Percentiles rank a stretch among this genome's conserved stretches.
Evolutionary conservation across 2,113 vertebrate species (phyloP).

Genomic region (Zootoca vivipara): DNA sequence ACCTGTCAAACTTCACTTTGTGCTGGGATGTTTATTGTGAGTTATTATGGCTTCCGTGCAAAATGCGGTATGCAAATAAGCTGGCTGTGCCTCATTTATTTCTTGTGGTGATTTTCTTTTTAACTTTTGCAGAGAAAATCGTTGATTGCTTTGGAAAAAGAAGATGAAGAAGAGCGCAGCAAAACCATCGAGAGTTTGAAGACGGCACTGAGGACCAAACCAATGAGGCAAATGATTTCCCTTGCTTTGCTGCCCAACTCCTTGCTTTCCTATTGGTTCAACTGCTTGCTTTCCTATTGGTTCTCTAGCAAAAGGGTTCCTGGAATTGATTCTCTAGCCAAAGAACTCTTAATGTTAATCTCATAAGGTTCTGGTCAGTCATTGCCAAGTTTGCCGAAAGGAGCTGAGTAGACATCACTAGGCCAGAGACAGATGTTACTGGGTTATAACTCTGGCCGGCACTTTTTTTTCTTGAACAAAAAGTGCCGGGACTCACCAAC

Average conservation of each 20-base stretch:
- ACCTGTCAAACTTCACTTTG: background rate
- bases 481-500: too few relatives aligned
- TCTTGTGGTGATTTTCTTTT: slow-evolving; percentile 20
- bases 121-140: slow-evolving; percentile 87
- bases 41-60: background rate
- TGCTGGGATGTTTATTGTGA: background rate
- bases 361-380: background rate
- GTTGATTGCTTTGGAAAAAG: slow-evolving; percentile 92
- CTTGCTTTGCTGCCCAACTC: slow-evolving; percentile 10
- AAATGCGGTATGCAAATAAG: background rate
- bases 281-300: slow-evolving; percentile 11
- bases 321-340: background rate
- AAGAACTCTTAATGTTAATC: background rate
- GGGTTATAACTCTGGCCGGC: too few relatives aligned
- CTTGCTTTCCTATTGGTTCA: slow-evolving; percentile 3
- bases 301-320: background rate
- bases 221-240: slow-evolving; percentile 87
- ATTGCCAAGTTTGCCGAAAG: background rate
- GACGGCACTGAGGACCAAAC: slow-evolving; percentile 95
- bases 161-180: slow-evolving; percentile 96
- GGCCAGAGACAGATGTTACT: too few relatives aligned
- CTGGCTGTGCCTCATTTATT: background rate
- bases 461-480: too few relatives aligned
- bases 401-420: background rate
- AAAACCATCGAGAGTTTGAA: slow-evolving; percentile 98